A percentile compares a stretch with the other conserved stretches of the same genome.
These are phyloP conservation scores for Euura lappo DNA, from an alignment of 1,140 invertebrate species.

Conservation along the genomic window DNA sequence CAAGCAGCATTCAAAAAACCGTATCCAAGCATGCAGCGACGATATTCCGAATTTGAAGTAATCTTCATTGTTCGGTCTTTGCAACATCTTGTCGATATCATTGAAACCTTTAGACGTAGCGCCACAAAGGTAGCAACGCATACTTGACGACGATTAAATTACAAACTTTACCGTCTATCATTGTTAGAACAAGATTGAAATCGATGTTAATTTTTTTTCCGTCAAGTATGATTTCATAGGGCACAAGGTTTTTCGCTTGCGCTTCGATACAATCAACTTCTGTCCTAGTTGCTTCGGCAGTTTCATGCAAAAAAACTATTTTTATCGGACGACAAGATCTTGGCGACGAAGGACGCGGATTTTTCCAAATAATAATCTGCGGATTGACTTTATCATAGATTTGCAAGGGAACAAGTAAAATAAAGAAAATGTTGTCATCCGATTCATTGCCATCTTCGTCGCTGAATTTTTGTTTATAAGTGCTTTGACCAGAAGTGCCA, in stretches of 20 bases:
- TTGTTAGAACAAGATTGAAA: background rate
- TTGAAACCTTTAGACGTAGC: conserved; percentile 35
- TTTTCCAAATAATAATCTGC: too few species aligned
- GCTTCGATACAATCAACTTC: background rate
- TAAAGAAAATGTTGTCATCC: too few species aligned
- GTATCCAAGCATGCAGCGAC: too few species aligned
- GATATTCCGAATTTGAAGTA: background rate
- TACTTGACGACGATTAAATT: conserved; percentile 44
- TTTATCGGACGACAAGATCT: too few species aligned
- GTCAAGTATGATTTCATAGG: background rate
- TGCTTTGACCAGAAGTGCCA: too few species aligned
- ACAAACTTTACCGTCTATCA: conserved; percentile 46
- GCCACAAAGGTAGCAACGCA: conserved; percentile 32
- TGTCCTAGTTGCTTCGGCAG: background rate
- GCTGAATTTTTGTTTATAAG: too few species aligned
- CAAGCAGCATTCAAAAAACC: background rate
- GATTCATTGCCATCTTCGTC: too few species aligned
- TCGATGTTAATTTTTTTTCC: background rate
- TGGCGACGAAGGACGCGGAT: too few species aligned
- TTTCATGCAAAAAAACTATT: background rate
- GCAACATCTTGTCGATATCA: conserved; percentile 14
- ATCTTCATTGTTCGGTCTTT: background rate
- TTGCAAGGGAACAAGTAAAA: background rate
- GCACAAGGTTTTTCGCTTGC: conserved; percentile 9
- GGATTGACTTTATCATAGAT: background rate